phyloP scores from a whole-genome alignment of 2,113 vertebrate genomes.

The Heteronetta atricapilla region DNA sequence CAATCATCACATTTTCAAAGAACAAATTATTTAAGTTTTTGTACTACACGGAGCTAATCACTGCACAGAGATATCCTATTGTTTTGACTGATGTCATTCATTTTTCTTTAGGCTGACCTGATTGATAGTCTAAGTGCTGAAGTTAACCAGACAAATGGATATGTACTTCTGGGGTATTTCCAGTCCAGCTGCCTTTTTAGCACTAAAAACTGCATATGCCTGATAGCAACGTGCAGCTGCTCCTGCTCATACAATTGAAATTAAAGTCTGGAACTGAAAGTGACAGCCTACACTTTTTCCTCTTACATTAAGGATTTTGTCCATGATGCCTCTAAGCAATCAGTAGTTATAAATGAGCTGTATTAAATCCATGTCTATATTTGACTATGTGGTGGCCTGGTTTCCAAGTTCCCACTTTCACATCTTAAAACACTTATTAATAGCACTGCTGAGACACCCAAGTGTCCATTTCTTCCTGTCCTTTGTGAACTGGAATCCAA shows the following conservation, averaged over 20 bases:
- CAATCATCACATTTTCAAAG: constrained; percentile 83
- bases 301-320: constrained; percentile 69
- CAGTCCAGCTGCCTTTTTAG: constrained; percentile 76
- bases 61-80: constrained; percentile 71
- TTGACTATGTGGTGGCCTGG: constrained; percentile 8
- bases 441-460: constrained; percentile 18
- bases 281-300: constrained; percentile 65
- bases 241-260: constrained; percentile 62
- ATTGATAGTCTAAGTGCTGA: constrained; percentile 74
- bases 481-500: not conserved
- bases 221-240: constrained; percentile 71
- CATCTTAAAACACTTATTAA: constrained; percentile 46
- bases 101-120: constrained; percentile 65
- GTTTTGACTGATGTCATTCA: constrained; percentile 81
- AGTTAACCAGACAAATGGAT: constrained; percentile 75
- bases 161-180: constrained; percentile 63
- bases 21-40: constrained; percentile 79
- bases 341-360: constrained; percentile 43
- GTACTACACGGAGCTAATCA: constrained; percentile 71
- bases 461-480: not conserved
- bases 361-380: constrained; percentile 32
- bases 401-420: constrained; percentile 60
- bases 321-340: constrained; percentile 28
- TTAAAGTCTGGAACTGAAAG: constrained; percentile 45
- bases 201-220: constrained; percentile 58